Conservation (phyloP, 1,140 invertebrate species). For the Pogonognathellus flavescens region DNA sequence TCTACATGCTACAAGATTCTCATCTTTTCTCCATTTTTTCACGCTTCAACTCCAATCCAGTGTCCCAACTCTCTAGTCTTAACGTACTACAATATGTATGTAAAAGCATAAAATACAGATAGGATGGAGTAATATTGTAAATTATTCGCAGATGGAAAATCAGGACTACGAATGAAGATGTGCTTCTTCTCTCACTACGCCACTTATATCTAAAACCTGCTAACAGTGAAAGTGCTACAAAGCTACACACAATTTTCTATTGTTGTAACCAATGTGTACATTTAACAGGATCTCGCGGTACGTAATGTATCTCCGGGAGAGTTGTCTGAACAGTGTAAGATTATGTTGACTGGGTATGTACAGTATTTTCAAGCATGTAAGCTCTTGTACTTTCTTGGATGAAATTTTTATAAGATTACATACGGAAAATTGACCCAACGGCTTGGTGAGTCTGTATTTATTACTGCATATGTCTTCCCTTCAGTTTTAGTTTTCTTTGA, state of each 20-base stretch:
- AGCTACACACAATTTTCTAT: no score
- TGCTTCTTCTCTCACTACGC: neutral
- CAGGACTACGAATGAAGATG: conserved; percentile 10
- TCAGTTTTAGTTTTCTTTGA: conserved; percentile 29
- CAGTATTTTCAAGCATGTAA: neutral
- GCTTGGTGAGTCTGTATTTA: conserved; percentile 51
- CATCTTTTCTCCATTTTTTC: conserved; percentile 15
- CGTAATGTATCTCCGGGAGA: no score
- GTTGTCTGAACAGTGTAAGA: no score
- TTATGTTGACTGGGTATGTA: no score
- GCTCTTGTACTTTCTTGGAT: conserved; percentile 12
- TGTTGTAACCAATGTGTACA: no score
- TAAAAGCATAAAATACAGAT: conserved; percentile 46
- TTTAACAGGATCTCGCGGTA: no score
- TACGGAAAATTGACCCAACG: conserved; percentile 51
- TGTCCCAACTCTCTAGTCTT: neutral
- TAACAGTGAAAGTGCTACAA: no score
- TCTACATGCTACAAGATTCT: neutral
- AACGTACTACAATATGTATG: conserved; percentile 45
- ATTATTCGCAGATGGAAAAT: conserved; percentile 45
- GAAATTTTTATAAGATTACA: conserved; percentile 57
- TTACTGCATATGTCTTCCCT: conserved; percentile 45
- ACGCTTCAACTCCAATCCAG: conserved; percentile 30
- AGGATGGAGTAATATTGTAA: conserved; percentile 51
- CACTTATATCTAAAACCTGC: no score